These are phyloP conservation scores for Erannis defoliaria DNA, from an alignment of 2,888 invertebrate genomes.

Conservation along the genomic window DNA sequence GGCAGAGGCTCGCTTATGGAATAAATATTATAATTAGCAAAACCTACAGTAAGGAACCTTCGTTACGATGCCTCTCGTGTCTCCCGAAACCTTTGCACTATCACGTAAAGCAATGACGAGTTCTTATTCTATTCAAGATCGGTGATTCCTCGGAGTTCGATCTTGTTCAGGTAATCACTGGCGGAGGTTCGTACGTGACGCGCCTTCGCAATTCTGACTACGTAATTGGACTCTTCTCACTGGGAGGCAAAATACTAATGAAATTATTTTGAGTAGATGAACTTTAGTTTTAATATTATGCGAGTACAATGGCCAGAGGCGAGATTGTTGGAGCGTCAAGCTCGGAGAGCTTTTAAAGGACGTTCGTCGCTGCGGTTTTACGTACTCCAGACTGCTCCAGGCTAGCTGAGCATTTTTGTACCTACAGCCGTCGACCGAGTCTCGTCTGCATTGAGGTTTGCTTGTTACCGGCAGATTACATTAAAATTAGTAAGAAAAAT, in stretches of 20 bases:
- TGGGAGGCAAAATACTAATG: slow-evolving; percentile 26
- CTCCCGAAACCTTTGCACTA: neutral
- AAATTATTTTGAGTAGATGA: slow-evolving; percentile 23
- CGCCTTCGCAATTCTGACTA: slow-evolving; percentile 45
- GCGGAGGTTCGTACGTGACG: slow-evolving; percentile 53
- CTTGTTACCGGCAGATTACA: slow-evolving; percentile 44
- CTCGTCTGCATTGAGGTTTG: slow-evolving; percentile 50
- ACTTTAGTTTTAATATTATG: slow-evolving; percentile 32
- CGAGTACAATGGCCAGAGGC: slow-evolving; percentile 36
- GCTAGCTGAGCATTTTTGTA: slow-evolving; percentile 42
- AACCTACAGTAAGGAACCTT: neutral
- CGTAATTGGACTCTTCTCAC: slow-evolving; percentile 39
- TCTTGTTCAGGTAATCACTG: slow-evolving; percentile 58
- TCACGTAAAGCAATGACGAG: slow-evolving; percentile 30
- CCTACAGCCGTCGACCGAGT: slow-evolving; percentile 35
- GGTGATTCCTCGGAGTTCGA: slow-evolving; percentile 49
- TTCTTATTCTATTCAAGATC: slow-evolving; percentile 58
- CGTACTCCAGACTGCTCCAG: slow-evolving; percentile 48
- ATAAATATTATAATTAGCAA: slow-evolving; percentile 3
- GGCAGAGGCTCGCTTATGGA: neutral
- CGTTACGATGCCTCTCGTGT: neutral
- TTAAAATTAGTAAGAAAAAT: slow-evolving; percentile 41
- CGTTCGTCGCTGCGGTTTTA: slow-evolving; percentile 46
- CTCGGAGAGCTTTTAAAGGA: slow-evolving; percentile 47
- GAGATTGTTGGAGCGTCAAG: slow-evolving; percentile 48